These are phyloP conservation scores for Aspiorhynchus laticeps DNA, from an alignment of 2,113 vertebrate genomes.

Conservation along the genomic window DNA sequence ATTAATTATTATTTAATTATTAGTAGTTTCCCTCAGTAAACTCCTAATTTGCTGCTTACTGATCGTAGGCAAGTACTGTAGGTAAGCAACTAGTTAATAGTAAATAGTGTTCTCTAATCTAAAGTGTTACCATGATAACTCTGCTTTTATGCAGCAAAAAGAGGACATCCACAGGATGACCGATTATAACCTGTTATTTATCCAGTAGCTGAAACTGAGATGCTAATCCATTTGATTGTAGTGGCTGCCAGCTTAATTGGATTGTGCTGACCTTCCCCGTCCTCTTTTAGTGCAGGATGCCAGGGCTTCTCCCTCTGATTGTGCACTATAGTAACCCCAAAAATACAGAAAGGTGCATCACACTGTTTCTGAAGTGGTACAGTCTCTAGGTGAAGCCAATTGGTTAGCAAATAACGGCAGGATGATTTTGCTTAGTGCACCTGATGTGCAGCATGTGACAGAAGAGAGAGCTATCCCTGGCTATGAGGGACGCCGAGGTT, in stretches of 20 bases:
- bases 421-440: background rate
- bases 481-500: background rate
- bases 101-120: too few species aligned
- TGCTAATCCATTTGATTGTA: slow-evolving; percentile 61
- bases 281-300: slow-evolving; percentile 7
- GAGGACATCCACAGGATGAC: slow-evolving; percentile 32
- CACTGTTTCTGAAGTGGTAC: background rate
- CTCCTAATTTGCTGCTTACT: too few species aligned
- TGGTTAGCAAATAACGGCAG: background rate
- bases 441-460: background rate
- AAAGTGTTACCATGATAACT: background rate
- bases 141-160: background rate
- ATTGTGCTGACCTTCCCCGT: slow-evolving; percentile 55
- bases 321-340: slow-evolving; percentile 34
- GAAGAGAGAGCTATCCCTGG: background rate
- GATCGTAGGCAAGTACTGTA: too few species aligned
- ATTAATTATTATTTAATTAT: too few species aligned
- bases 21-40: too few species aligned
- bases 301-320: background rate
- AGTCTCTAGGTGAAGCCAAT: background rate
- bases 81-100: too few species aligned
- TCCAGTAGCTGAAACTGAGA: slow-evolving; percentile 41
- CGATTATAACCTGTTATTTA: slow-evolving; percentile 54
- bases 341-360: background rate
- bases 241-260: slow-evolving; percentile 59